Conservation (phyloP, 2,113 vertebrate genomes). For the Bos indicus region DNA sequence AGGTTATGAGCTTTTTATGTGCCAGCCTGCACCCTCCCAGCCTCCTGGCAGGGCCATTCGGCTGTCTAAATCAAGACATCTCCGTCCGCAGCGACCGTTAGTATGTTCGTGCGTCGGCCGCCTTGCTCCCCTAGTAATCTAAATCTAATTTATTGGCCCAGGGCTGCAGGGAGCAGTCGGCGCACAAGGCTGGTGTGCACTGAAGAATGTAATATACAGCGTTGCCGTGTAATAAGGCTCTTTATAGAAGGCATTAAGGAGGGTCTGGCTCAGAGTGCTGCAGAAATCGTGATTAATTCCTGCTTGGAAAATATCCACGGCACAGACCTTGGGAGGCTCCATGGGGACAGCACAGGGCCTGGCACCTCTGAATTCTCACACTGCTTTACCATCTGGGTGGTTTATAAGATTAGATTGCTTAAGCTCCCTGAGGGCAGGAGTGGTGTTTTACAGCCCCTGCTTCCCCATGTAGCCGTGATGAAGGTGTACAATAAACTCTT, state of each 20-base stretch:
- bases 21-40: neutral
- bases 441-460: neutral
- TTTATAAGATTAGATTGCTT: neutral
- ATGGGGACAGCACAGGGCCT: neutral
- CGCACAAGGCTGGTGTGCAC: slow-evolving; percentile 49
- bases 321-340: neutral
- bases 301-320: neutral
- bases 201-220: slow-evolving; percentile 51
- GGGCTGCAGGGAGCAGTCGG: slow-evolving; percentile 67
- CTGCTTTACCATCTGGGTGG: neutral
- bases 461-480: neutral
- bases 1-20: neutral
- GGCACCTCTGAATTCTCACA: accelerated
- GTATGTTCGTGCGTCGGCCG: slow-evolving; percentile 6
- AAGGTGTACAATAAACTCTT: neutral
- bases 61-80: slow-evolving; percentile 70
- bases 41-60: slow-evolving; percentile 56
- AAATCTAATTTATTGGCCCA: slow-evolving; percentile 80
- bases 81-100: neutral
- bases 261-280: neutral
- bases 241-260: slow-evolving; percentile 43
- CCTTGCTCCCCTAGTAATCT: slow-evolving; percentile 68
- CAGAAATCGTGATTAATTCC: slow-evolving; percentile 1
- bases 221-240: slow-evolving; percentile 20
- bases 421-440: neutral